Conservation (phyloP, 30 jellyfish, hydroid and myxozoan species). For the Hydra vulgaris region DNA sequence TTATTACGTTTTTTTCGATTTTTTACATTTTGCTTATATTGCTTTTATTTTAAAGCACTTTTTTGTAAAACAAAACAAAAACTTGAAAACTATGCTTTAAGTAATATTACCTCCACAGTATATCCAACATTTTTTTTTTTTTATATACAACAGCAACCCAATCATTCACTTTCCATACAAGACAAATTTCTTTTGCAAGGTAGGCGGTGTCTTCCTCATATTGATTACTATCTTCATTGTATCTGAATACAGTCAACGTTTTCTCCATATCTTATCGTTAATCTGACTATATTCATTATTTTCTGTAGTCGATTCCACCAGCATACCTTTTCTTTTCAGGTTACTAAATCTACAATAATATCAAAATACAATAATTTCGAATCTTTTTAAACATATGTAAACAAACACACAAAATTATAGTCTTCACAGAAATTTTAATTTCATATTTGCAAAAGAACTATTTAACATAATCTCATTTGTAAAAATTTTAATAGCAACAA, state of each 20-base stretch:
- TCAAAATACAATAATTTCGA: not conserved
- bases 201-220: not conserved
- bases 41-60: not conserved
- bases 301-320: not conserved
- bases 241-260: not conserved
- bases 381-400: not conserved
- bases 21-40: not conserved
- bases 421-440: not conserved
- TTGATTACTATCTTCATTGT: not conserved
- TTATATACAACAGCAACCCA: no score
- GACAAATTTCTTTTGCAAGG: not conserved
- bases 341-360: not conserved
- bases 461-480: not conserved
- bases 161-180: no score
- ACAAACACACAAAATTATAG: not conserved
- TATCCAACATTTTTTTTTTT: no score
- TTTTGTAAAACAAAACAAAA: not conserved
- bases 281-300: not conserved
- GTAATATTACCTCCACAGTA: no score
- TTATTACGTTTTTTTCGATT: no score
- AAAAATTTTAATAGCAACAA: not conserved
- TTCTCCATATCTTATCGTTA: not conserved
- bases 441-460: not conserved
- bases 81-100: not conserved
- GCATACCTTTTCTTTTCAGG: not conserved